phyloP scores from a whole-genome alignment of 2,797 vertebrate genomes.

The Mus minutoides region DNA sequence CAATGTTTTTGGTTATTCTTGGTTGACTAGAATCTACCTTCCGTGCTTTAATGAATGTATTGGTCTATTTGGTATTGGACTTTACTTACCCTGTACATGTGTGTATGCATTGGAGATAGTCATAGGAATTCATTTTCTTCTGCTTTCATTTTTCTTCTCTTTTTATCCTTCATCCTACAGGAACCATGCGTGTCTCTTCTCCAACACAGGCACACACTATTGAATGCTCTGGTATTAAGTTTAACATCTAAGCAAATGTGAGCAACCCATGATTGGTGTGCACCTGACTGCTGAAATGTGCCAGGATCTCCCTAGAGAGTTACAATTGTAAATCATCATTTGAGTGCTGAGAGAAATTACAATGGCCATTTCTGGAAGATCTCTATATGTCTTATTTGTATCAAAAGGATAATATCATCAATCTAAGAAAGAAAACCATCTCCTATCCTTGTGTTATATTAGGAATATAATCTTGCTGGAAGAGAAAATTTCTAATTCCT shows the following conservation, averaged over 20 bases:
- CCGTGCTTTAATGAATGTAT: slow-evolving; percentile 27
- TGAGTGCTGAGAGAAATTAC: slow-evolving; percentile 61
- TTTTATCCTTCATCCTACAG: slow-evolving; percentile 53
- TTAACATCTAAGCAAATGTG: slow-evolving; percentile 55
- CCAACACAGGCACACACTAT: not conserved
- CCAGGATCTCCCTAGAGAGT: slow-evolving; percentile 52
- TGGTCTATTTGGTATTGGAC: not conserved
- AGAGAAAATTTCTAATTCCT: slow-evolving; percentile 2
- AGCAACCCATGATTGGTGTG: slow-evolving; percentile 75
- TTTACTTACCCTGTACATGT: not conserved
- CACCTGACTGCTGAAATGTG: slow-evolving; percentile 63
- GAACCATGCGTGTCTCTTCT: not conserved
- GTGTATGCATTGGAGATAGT: not conserved
- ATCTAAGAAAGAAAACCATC: slow-evolving; percentile 46
- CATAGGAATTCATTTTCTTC: not conserved
- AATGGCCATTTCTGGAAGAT: slow-evolving; percentile 67
- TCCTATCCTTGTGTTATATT: slow-evolving; percentile 39
- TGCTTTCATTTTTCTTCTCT: not conserved
- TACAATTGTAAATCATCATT: slow-evolving; percentile 71
- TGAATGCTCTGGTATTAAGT: slow-evolving; percentile 66
- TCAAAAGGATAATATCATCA: slow-evolving; percentile 56
- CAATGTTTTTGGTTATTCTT: slow-evolving; percentile 56
- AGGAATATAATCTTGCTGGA: not conserved
- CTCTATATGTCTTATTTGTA: slow-evolving; percentile 19
- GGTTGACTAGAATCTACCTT: not conserved